Conservation (phyloP, 2,888 invertebrate species). For the Lumbricus terrestris region DNA sequence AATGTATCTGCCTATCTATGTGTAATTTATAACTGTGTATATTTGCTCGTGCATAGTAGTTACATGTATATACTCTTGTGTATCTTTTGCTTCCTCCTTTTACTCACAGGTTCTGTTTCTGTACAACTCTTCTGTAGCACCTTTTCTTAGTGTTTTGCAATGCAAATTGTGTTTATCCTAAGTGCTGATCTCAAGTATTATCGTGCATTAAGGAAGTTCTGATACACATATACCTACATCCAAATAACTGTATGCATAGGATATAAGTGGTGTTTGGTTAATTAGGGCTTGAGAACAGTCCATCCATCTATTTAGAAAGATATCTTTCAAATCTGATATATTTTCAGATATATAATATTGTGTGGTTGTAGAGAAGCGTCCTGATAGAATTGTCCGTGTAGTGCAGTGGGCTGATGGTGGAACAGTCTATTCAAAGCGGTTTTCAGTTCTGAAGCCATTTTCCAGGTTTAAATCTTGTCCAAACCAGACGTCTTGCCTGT, state of each 20-base stretch:
- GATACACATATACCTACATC: not conserved
- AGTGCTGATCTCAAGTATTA: too few relatives aligned
- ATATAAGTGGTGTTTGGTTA: not conserved
- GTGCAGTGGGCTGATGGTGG: not conserved
- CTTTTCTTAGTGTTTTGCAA: too few relatives aligned
- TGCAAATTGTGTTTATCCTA: too few relatives aligned
- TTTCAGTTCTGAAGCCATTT: conserved; percentile 5
- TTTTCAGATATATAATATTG: not conserved
- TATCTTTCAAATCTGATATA: too few relatives aligned
- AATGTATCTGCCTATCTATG: too few relatives aligned
- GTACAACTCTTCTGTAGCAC: too few relatives aligned
- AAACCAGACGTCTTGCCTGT: not conserved
- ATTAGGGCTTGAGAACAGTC: not conserved
- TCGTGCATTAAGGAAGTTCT: not conserved
- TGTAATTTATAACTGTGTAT: too few relatives aligned
- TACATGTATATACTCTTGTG: too few relatives aligned
- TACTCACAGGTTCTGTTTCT: too few relatives aligned
- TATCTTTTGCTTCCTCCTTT: too few relatives aligned
- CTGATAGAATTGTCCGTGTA: conserved; percentile 7
- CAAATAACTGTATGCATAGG: not conserved
- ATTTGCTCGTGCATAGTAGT: too few relatives aligned
- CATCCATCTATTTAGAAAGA: too few relatives aligned
- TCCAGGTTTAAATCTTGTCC: not conserved
- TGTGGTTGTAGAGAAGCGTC: not conserved
- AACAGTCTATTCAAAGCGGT: not conserved